phyloP scores from a whole-genome alignment of 2,113 vertebrate species.

The Bagarius yarrelli region DNA sequence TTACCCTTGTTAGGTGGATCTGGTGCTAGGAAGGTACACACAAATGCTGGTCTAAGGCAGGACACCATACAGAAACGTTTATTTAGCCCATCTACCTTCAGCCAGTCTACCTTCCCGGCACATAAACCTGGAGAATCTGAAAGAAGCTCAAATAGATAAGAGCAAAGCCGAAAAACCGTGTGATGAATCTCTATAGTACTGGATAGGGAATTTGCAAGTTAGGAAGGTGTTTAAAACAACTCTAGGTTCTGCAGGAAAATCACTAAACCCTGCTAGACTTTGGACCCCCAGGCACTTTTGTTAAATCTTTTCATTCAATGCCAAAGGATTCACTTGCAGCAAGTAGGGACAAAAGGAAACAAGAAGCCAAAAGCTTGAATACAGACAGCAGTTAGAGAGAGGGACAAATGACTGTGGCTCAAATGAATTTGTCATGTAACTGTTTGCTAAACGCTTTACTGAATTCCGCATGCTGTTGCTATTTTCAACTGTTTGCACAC shows the following conservation, averaged over 20 bases:
- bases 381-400: slow-evolving; percentile 1
- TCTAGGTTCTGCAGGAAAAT: neutral
- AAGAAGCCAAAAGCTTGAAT: slow-evolving; percentile 29
- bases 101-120: neutral
- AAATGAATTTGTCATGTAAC: slow-evolving; percentile 35
- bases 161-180: no score
- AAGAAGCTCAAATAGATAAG: neutral
- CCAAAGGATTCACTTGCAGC: slow-evolving; percentile 49
- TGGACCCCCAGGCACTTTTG: neutral
- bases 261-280: neutral
- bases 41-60: neutral
- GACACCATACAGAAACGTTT: neutral
- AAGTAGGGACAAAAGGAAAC: slow-evolving; percentile 40
- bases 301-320: slow-evolving; percentile 42
- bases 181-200: neutral
- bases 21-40: neutral
- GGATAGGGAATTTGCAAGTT: neutral
- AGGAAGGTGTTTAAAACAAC: neutral
- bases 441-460: slow-evolving; percentile 34
- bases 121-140: neutral
- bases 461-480: slow-evolving; percentile 36
- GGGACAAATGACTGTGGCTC: neutral
- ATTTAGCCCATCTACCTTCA: neutral
- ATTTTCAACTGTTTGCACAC: slow-evolving; percentile 30
- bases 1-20: neutral